Evolutionary conservation across 2,113 vertebrate species (phyloP).

Genomic region (Python bivittatus): DNA sequence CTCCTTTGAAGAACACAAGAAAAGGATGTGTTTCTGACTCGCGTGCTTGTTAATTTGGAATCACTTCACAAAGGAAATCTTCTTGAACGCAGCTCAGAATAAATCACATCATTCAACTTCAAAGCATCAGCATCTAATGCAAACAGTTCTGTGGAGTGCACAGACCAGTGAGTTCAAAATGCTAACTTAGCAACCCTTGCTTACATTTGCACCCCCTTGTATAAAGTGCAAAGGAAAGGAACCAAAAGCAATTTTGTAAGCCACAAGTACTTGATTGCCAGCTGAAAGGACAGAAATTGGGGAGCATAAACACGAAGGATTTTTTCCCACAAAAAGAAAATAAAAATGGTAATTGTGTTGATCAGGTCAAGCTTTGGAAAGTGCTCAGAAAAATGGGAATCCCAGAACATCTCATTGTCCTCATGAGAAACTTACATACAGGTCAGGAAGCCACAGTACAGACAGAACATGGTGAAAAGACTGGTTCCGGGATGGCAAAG

Average conservation of each 20-base stretch:
- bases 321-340: background rate
- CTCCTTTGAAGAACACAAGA: conserved; percentile 23
- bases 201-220: conserved; percentile 61
- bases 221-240: conserved; percentile 38
- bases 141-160: conserved; percentile 61
- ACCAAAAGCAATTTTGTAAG: conserved; percentile 48
- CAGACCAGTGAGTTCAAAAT: conserved; percentile 55
- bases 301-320: conserved; percentile 3
- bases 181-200: conserved; percentile 52
- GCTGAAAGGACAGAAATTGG: conserved; percentile 47
- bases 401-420: background rate
- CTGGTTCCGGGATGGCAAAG: background rate
- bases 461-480: background rate
- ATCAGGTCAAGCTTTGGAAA: background rate
- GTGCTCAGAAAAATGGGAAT: background rate
- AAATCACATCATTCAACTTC: conserved; percentile 52
- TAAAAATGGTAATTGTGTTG: background rate
- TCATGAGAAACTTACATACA: background rate
- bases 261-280: conserved; percentile 45
- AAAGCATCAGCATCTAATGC: conserved; percentile 50
- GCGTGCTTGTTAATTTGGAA: conserved; percentile 43
- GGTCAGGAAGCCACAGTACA: background rate
- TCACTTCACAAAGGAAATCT: conserved; percentile 60
- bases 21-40: conserved; percentile 1
- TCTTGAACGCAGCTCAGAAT: conserved; percentile 48